Base-by-base conservation (phyloP, 2,888 invertebrate species). In the Orchesellides sinensis region DNA sequence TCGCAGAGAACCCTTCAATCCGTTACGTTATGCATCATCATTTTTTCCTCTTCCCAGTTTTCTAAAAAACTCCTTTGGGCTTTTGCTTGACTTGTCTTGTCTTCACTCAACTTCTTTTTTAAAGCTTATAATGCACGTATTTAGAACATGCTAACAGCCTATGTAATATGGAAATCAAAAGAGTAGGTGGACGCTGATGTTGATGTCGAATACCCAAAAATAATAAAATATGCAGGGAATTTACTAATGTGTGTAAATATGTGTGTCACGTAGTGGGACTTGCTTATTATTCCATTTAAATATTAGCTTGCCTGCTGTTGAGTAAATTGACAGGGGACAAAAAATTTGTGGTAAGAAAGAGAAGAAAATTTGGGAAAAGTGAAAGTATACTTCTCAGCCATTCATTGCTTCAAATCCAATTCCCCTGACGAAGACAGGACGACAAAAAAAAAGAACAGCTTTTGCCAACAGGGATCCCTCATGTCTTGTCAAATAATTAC, bases 201-300 rank as follows among this genome's bases (percentile, higher is more conserved):
- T n/a, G 10, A 2, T 40, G 4, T 40, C 40, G 40, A 8, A 40
- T 8, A n/a, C n/a, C n/a, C n/a, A n/a, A n/a, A n/a, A n/a, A n/a
- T n/a, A n/a, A n/a, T 40, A n/a, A 8, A 40, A n/a, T n/a, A 40
- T 5, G 40, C 4, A 40, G 40, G 10, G 40, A n/a, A n/a, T n/a
- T n/a, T n/a, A n/a, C n/a, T n/a, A n/a, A n/a, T n/a, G n/a, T 2
- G 10, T 40, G 40, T 10, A n/a, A 40, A 40, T 32, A 56, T 59
- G 59, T 59, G 19, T 32, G 21, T 72, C 80, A 79, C 79, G 79
- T 80, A 56, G 5, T 25, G 54, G 49, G 29, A 80, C 80, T 80
- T 65, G 54, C 80, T 80, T 80, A 80, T 80, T 72, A 80, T 79
- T 80, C 80, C 56, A 80, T 80, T 80, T 80, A 80, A 72, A 80